Base-by-base conservation (phyloP, 1,140 invertebrate genomes). In the Drosophila funebris region DNA sequence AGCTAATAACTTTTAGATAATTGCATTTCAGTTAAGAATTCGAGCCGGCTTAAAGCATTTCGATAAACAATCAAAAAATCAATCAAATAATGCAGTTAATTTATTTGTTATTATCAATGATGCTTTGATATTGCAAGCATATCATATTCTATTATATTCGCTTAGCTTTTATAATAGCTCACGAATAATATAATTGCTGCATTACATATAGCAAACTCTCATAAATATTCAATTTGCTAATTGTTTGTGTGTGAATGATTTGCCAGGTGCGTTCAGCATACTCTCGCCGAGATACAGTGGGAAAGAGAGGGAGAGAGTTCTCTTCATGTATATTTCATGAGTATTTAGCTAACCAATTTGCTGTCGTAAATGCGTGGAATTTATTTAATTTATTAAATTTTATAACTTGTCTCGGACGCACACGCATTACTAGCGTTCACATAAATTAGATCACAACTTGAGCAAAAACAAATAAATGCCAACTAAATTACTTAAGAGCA, bases 371-470 rank as follows among this genome's bases (percentile, higher is more conserved):
- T 36, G 61, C 63, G 53, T 44, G 29, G 53, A 72, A 66, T 66
- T 70, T 76, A 58, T 54, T 50, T 61, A 61, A 72, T 71, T 63
- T 54, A 66, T 44, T 71, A 60, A 60, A 70, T 81, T 67, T 77
- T 67, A 73, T 60, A 61, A 53, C 52, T 31, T 29, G 27, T 36
- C 14, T 13, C 22, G 11, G 24, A 81, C 77, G 77, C 77, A 81
- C 77, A 81, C 82, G 80, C 80, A 79, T n/a, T 46, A 14, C 53
- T 69, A 57, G 54, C 24, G 36, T 62, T 44, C 53, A 41, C 73
- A 71, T 84, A 87, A 84, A 87, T 87, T 85, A 76, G 54, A 70
- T 63, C 44, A 44, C 74, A 84, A 76, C 73, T 71, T 48, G 18
- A 71, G 33, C 31, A 56, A 56, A 71, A 39, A 54, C 36, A 63